Conservation (phyloP, 2,888 invertebrate genomes). For the Tachina grossa region DNA sequence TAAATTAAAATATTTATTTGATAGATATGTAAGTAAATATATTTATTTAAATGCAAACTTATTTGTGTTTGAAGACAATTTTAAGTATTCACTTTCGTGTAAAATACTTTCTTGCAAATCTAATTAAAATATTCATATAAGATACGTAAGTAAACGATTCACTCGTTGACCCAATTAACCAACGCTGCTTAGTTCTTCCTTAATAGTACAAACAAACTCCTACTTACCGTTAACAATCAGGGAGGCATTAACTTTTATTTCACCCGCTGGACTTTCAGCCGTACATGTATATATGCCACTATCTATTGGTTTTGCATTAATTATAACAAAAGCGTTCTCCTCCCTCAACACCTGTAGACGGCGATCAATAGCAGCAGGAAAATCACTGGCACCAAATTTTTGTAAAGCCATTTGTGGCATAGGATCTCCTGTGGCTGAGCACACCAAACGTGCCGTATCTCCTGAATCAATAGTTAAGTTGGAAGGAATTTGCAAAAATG, state of each 20-base stretch:
- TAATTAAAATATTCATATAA: background rate
- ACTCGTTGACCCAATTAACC: background rate
- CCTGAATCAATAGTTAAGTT: conserved; percentile 94
- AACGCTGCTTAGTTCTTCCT: background rate
- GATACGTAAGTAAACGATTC: background rate
- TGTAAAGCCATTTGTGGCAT: conserved; percentile 94
- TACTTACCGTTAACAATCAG: conserved; percentile 86
- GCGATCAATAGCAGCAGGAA: conserved; percentile 96
- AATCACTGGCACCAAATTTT: conserved; percentile 96
- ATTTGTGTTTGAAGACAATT: too few relatives aligned
- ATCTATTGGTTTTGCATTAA: conserved; percentile 94
- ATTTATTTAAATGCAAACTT: too few relatives aligned
- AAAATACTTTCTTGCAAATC: background rate
- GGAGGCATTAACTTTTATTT: conserved; percentile 92
- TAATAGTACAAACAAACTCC: background rate
- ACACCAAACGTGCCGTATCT: conserved; percentile 93
- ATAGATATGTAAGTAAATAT: too few relatives aligned
- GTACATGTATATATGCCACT: conserved; percentile 97
- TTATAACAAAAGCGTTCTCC: conserved; percentile 95
- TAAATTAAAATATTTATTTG: too few relatives aligned
- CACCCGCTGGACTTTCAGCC: conserved; percentile 94
- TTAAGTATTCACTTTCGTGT: background rate
- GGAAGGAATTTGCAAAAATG: conserved; percentile 91
- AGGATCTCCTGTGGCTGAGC: conserved; percentile 95
- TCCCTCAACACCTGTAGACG: conserved; percentile 96